phyloP scores from a whole-genome alignment of 53 echinoderm and acorn worm genomes.

The Apostichopus leukothele region DNA sequence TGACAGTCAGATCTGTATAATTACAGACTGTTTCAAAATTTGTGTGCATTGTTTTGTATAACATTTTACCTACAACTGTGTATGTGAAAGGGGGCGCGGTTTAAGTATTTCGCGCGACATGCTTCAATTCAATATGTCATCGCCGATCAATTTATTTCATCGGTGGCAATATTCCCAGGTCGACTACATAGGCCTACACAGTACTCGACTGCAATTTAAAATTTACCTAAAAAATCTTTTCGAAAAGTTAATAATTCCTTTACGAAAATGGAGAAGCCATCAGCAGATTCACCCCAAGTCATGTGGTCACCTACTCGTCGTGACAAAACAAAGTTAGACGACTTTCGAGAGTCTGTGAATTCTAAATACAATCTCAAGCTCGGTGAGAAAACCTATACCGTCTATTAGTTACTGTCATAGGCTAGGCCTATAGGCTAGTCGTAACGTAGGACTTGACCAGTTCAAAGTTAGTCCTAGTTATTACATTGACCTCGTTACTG shows the following conservation, averaged over 20 bases:
- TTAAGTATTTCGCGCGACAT: neutral
- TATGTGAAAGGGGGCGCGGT: neutral
- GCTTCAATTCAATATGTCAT: neutral
- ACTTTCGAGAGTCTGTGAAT: constrained; percentile 75
- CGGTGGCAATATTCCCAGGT: neutral
- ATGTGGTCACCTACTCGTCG: constrained; percentile 85
- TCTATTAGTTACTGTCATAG: neutral
- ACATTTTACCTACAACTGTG: neutral
- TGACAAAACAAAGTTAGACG: constrained; percentile 68
- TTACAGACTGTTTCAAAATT: too few species aligned
- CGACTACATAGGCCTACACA: neutral
- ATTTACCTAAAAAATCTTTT: neutral
- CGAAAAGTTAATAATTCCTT: neutral
- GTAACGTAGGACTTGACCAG: too few species aligned
- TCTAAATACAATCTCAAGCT: constrained; percentile 61
- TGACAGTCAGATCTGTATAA: neutral
- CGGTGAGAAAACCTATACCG: constrained; percentile 54
- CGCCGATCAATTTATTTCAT: too few species aligned
- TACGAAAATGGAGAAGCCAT: neutral
- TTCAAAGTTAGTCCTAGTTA: too few species aligned
- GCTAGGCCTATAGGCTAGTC: too few species aligned
- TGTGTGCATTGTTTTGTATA: neutral
- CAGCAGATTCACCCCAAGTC: constrained; percentile 43
- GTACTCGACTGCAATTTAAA: neutral
- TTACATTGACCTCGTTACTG: too few species aligned